Conservation (phyloP, 2,797 vertebrate genomes). For the Enteromius anoplus region DNA sequence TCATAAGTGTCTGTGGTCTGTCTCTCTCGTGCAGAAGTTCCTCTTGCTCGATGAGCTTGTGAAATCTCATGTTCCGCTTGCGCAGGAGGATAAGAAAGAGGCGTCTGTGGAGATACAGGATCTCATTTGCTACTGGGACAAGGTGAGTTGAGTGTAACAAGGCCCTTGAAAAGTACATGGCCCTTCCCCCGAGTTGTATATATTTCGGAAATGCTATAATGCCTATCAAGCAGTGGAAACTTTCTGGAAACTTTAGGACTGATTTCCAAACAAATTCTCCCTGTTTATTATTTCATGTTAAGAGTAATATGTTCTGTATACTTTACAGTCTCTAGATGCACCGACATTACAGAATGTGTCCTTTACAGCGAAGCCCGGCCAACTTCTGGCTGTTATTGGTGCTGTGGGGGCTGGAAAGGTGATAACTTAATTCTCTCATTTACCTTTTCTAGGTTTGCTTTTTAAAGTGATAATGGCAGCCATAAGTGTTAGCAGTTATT, state of each 20-base stretch:
- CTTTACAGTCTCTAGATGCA: conserved; percentile 75
- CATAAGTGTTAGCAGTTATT: not conserved
- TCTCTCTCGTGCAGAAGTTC: conserved; percentile 78
- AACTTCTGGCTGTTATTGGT: conserved; percentile 90
- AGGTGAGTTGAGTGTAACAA: conserved; percentile 73
- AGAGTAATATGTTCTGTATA: not conserved
- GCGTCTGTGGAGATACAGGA: conserved; percentile 74
- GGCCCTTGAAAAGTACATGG: not conserved
- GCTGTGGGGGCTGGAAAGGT: conserved; percentile 94
- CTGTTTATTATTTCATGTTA: not conserved
- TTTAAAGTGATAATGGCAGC: not conserved
- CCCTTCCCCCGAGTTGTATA: not conserved
- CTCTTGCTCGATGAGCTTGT: conserved; percentile 89
- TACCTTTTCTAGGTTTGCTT: not conserved
- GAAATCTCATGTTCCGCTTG: conserved; percentile 62
- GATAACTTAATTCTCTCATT: not conserved
- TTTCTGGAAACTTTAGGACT: not conserved
- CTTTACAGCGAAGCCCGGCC: conserved; percentile 82
- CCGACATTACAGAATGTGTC: conserved; percentile 86
- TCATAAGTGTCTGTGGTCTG: conserved; percentile 7
- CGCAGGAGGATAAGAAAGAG: conserved; percentile 73
- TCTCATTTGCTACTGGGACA: conserved; percentile 82
- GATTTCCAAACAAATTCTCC: not conserved
- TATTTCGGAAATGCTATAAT: not conserved
- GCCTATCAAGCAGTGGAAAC: not conserved